A percentile compares a stretch with the other conserved stretches of the same genome.
These are phyloP conservation scores for Lasiommata megera DNA, from an alignment of 2,888 invertebrate species.

Conservation along the genomic window DNA sequence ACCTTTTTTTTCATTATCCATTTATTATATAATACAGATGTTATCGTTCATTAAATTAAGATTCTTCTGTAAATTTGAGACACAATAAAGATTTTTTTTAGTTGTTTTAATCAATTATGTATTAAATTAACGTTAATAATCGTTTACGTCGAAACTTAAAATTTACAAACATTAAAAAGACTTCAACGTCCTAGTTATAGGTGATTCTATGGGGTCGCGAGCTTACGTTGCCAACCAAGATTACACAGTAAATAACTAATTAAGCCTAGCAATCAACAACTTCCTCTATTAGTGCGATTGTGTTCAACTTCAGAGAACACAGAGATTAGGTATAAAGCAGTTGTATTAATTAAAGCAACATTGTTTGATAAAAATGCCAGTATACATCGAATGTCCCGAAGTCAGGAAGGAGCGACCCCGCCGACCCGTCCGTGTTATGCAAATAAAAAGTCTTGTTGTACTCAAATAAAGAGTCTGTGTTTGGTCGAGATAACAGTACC, in stretches of 20 bases:
- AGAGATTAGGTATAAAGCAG: conserved; percentile 41
- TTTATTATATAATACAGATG: too few species aligned
- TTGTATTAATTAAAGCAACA: conserved; percentile 54
- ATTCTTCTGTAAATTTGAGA: too few species aligned
- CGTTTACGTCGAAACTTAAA: too few species aligned
- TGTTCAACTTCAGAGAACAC: conserved; percentile 43
- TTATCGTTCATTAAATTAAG: too few species aligned
- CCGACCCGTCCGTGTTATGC: conserved; percentile 49
- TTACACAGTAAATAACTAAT: conserved; percentile 31
- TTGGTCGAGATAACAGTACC: conserved; percentile 44
- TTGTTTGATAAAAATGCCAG: conserved; percentile 50
- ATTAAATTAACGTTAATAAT: too few species aligned
- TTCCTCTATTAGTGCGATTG: conserved; percentile 41
- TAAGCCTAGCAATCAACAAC: conserved; percentile 37
- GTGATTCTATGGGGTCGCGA: too few species aligned
- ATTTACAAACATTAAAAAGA: too few species aligned
- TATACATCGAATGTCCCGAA: conserved; percentile 49
- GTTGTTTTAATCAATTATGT: too few species aligned
- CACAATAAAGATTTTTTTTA: too few species aligned
- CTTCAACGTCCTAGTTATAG: too few species aligned
- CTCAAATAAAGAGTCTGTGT: conserved; percentile 46
- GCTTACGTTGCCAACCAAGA: conserved; percentile 15
- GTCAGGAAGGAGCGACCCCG: conserved; percentile 65
- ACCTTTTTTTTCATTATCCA: too few species aligned
- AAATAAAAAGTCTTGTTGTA: conserved; percentile 59